Conservation (phyloP, 2,797 vertebrate genomes). For the Siniperca scherzeri region DNA sequence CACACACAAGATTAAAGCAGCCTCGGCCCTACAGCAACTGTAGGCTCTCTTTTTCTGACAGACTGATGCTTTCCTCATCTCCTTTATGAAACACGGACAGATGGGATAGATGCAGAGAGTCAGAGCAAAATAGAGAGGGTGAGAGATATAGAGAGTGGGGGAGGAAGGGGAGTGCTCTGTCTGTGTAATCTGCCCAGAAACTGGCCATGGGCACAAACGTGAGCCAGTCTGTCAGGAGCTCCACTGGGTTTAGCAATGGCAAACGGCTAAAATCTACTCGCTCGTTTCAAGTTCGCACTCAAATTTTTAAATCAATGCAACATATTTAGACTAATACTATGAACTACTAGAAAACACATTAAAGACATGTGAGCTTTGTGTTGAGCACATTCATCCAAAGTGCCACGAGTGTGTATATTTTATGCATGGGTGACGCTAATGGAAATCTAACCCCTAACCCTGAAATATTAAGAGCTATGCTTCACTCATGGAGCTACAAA, state of each 20-base stretch:
- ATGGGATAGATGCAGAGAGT: conserved; percentile 72
- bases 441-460: conserved; percentile 22
- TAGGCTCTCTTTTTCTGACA: conserved; percentile 50
- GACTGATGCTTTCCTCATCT: conserved; percentile 64
- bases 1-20: conserved; percentile 52
- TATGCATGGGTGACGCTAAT: conserved; percentile 15
- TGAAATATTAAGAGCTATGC: conserved; percentile 17
- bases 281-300: conserved; percentile 2
- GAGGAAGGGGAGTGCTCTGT: conserved; percentile 53
- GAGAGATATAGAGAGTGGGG: conserved; percentile 65
- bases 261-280: conserved; percentile 20
- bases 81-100: conserved; percentile 73
- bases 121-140: conserved; percentile 58
- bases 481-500: not conserved
- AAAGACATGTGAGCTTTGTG: not conserved
- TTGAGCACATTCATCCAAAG: not conserved
- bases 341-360: conserved; percentile 6
- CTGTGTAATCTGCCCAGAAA: conserved; percentile 83
- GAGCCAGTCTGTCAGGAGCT: conserved; percentile 48
- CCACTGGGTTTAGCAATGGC: conserved; percentile 31
- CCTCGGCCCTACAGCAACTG: conserved; percentile 41
- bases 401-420: conserved; percentile 2
- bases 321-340: not conserved
- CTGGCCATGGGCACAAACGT: conserved; percentile 62
- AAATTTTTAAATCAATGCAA: not conserved